Conservation (phyloP, 2,113 vertebrate species). For the Entomyzon cyanotis region DNA sequence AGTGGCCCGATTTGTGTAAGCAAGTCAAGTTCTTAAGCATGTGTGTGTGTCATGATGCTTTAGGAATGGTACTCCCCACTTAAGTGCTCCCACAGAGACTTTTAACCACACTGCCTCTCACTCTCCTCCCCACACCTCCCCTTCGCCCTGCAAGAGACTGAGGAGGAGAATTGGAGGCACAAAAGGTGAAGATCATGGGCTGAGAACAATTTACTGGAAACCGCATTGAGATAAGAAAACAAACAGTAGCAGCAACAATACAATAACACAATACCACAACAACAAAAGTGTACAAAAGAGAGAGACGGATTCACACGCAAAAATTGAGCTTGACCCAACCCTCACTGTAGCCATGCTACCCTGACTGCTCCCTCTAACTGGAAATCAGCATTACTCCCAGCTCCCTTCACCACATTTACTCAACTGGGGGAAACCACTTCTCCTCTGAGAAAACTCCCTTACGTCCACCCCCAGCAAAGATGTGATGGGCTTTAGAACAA, state of each 20-base stretch:
- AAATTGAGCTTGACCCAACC: no score
- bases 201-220: not conserved
- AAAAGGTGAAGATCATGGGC: not conserved
- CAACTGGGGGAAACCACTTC: not conserved
- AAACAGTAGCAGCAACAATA: not conserved
- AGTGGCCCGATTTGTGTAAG: not conserved
- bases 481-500: not conserved
- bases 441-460: no score
- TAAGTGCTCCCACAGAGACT: not conserved
- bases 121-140: fast-evolving
- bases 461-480: not conserved
- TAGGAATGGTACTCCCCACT: not conserved
- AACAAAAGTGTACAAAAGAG: not conserved
- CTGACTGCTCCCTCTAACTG: not conserved
- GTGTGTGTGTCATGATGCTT: not conserved
- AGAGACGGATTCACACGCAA: not conserved
- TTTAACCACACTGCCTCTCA: not conserved
- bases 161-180: not conserved
- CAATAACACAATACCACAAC: no score
- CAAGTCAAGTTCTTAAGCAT: not conserved
- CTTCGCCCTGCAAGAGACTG: not conserved
- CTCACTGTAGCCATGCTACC: no score
- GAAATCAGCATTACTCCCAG: no score
- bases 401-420: not conserved
- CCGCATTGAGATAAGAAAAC: not conserved